A percentile compares a stretch with the other conserved stretches of the same genome.
Conservation (phyloP, 2,888 invertebrate genomes). For the Belgica antarctica region DNA sequence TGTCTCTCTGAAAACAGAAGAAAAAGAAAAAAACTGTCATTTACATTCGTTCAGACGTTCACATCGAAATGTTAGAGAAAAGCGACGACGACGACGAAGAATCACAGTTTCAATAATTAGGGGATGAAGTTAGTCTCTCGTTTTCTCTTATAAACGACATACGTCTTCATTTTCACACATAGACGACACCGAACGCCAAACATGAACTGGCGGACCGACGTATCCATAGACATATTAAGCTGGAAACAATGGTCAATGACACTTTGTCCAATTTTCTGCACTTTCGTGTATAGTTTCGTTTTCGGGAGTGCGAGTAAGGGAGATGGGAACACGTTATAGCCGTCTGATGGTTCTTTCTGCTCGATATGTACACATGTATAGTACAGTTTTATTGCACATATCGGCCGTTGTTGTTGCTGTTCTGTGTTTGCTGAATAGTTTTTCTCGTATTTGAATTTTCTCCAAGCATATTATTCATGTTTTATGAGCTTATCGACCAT, state of each 20-base stretch:
- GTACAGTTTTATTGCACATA: slow-evolving; percentile 39
- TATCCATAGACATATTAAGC: slow-evolving; percentile 22
- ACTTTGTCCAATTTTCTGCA: slow-evolving; percentile 27
- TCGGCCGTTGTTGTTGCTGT: slow-evolving; percentile 23
- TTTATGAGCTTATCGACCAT: slow-evolving; percentile 44
- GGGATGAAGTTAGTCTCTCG: slow-evolving; percentile 28
- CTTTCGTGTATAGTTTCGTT: slow-evolving; percentile 5
- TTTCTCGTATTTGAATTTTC: slow-evolving; percentile 37
- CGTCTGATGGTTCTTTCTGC: slow-evolving; percentile 39
- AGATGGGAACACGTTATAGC: slow-evolving; percentile 34
- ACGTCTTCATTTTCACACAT: slow-evolving; percentile 42
- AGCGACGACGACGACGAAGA: not conserved
- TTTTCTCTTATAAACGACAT: not conserved
- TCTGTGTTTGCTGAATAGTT: slow-evolving; percentile 24
- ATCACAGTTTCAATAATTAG: slow-evolving; percentile 36
- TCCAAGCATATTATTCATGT: slow-evolving; percentile 43
- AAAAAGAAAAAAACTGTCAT: slow-evolving; percentile 22
- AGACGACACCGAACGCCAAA: slow-evolving; percentile 31
- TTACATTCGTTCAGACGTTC: slow-evolving; percentile 18
- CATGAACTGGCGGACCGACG: slow-evolving; percentile 34
- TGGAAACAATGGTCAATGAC: slow-evolving; percentile 44
- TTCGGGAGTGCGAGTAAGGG: slow-evolving; percentile 1
- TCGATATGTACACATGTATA: slow-evolving; percentile 37
- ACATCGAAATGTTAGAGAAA: slow-evolving; percentile 7
- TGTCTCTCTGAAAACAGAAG: slow-evolving; percentile 20